Evolutionary conservation across 2,113 vertebrate species (phyloP), one percentile per base, ranked within the genome.

Genomic region (Syngnathoides biaculeatus): DNA sequence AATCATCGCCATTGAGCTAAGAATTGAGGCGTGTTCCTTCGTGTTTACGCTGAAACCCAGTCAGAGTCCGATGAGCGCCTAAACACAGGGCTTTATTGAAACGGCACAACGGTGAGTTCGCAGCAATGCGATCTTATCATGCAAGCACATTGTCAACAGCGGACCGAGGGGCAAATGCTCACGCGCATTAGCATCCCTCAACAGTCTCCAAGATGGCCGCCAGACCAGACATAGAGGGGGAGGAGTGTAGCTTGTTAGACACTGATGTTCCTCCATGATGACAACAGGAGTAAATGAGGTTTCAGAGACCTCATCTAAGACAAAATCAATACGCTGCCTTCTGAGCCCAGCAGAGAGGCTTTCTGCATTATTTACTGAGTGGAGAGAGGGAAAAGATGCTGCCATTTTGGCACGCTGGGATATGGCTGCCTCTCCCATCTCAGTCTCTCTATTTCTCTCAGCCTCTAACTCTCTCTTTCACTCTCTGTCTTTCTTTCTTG

Each of bases 291-390:
- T 89, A 90, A 91, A 91, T 90, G 86, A 92, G 90, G 89, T 92
- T 90, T 88, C 84, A 88, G 86, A 92, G 90, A 91, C 90, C 89
- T 90, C 88, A 90, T 88, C 89, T 91, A 87, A 87, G 87, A 88
- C 88, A 84, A 90, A 90, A 91, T 92, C 90, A 88, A 92, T 92
- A 91, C 84, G 79, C 86, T 87, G 85, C 88, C 87, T 90, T 85
- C 86, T 82, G 79, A 75, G 84, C 85, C 83, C 83, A 83, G 84
- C 73, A 88, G 78, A 86, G 79, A 77, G 78, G 88, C 79, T 84
- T 84, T 86, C 77, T 90, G 78, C 73, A 84, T 86, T 83, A 79
- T 86, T 79, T 78, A 79, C 81, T 84, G 84, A 60, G 38, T 57
- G 45, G 53, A 65, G 63, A 60, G 72, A 35, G 40, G 58, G 43